Base-by-base conservation (phyloP, 2,113 vertebrate species). In the Hassar affinis region DNA sequence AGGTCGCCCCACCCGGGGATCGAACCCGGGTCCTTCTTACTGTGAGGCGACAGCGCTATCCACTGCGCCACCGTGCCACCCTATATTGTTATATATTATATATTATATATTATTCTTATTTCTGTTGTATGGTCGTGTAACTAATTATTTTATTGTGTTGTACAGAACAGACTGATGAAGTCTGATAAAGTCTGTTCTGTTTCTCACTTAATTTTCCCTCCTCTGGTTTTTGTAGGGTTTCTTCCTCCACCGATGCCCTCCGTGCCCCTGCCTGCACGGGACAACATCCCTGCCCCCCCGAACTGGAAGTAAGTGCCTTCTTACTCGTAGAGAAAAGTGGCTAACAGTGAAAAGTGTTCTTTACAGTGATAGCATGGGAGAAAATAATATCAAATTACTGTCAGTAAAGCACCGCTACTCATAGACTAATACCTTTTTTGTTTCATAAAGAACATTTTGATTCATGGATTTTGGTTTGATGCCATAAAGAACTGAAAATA, bases 211-310 rank as follows among this genome's bases (percentile, higher is more conserved):
- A 35, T 66, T 71, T 54, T 84, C 8, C 56, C 66, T 86, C 6
- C 49, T 18, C 27, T 42, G 54, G n/a, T 38, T 57, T 45, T n/a
- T 27, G 77, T 22, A 30, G 87, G 87, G 17, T 86, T 56, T 45
- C 83, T 88, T 82, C 87, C 87, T 66, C 87, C 87, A 6, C 87
- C 87, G 49, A 75, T 86, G 71, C 85, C 87, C 6, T 33, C 80
- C 6, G 71, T 56, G 20, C 85, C 87, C 1, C 68, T 85, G 80
- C 85, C 87, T 54, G 71, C 18, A 25, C 80, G 47, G 9, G 71
- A 38, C 14, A 85, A 56, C 68, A 47, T 52, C 22, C 87, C 78
- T 20, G 62, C 5, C 2, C 79, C 71, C 0, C 14, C 80, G 42
- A 17, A 57, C 20, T 88, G 87, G 87, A 49, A 78, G 87, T 88